Evolutionary conservation across 2,797 vertebrate species (phyloP).

Genomic region (Siniperca undulata): DNA sequence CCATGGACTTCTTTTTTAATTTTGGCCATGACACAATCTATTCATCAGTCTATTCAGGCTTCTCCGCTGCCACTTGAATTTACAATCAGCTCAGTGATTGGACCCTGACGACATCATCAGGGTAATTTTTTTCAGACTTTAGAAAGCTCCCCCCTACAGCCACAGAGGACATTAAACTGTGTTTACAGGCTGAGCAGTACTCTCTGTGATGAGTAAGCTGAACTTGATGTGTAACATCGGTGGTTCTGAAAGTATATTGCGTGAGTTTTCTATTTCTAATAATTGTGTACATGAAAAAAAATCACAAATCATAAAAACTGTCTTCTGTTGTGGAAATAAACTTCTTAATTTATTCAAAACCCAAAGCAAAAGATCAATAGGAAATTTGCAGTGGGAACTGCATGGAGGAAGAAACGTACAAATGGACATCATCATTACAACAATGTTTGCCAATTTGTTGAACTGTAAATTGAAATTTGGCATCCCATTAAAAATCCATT

Average conservation of each 20-base stretch:
- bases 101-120: neutral
- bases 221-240: neutral
- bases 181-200: neutral
- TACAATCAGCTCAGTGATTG: neutral
- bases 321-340: neutral
- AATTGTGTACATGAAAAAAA: neutral
- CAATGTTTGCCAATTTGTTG: neutral
- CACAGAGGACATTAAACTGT: neutral
- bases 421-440: neutral
- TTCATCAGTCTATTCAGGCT: neutral
- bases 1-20: neutral
- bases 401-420: neutral
- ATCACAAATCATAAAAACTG: neutral
- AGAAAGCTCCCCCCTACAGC: neutral
- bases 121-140: neutral
- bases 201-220: neutral
- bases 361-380: neutral
- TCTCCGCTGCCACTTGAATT: neutral
- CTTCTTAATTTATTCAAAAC: constrained; percentile 1
- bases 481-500: neutral
- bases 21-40: neutral
- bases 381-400: neutral
- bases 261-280: neutral
- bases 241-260: neutral
- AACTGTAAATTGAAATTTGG: neutral